Base-by-base conservation (phyloP, 1,140 invertebrate species). In the Sesamia nonagrioides region DNA sequence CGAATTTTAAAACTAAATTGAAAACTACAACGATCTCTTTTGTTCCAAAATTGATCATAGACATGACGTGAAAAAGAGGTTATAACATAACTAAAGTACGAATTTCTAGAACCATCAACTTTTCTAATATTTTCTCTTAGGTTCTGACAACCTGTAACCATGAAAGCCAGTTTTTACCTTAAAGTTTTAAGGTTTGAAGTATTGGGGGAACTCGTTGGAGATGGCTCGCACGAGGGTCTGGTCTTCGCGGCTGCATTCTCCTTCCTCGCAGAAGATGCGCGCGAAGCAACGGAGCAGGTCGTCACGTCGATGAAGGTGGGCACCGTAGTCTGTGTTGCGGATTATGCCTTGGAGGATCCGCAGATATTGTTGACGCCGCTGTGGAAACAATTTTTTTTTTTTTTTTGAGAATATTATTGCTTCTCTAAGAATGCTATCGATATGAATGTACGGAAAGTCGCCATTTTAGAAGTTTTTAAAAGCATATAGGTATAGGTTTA, bases 221-320 rank as follows among this genome's bases (percentile, higher is more conserved):
- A 98, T 98, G 80, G 97, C 97, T 56, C 97, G 95, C 17, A 98
- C 97, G 48, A 98, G 94, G 81, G 96, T 95, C 86, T 98, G 97
- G 91, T 98, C 97, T 21, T 95, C 95, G 77, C 96, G 95, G 87
- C 97, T 97, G 74, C 95, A 95, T 13, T 96, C 95, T 3, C 96
- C 96, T 90, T 98, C 97, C 86, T 98, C 97, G 85, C 97, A 97
- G 88, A 98, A 97, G 88, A 98, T 98, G 68, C 97, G 95, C 35
- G 97, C 97, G 85, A 98, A 98, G 85, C 97, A 97, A 88, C 97
- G 97, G 79, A 97, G 95, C 18, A 98, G 95, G 90, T 98, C 97
- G 79, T 97, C 96, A 18, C 96, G 96, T 5, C 97, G 96, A 93
- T 98, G 97, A 71, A 96, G 95, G 91, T 98, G 97, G 56, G 97